Percentiles rank a stretch among this genome's conserved stretches.
Evolutionary conservation across 1,140 invertebrate species (phyloP).

Genomic region (Neodiprion fabricii): DNA sequence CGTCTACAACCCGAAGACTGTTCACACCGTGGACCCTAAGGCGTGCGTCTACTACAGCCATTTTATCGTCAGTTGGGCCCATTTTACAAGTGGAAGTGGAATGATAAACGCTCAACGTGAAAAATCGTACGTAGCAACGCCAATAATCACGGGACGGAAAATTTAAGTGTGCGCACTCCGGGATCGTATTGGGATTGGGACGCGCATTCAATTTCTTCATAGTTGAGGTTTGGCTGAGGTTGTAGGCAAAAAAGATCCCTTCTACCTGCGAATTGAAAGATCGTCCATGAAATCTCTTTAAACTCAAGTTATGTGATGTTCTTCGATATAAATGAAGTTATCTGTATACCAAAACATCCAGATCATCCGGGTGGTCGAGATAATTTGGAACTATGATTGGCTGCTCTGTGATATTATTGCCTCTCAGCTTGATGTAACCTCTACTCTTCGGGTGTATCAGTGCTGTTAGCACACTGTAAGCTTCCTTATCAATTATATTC

Average conservation of each 20-base stretch:
- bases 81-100: neutral
- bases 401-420: slow-evolving; percentile 72
- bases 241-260: slow-evolving; percentile 76
- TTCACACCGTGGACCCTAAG: too few species aligned
- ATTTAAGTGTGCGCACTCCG: slow-evolving; percentile 68
- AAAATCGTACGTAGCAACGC: neutral
- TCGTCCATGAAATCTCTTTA: too few species aligned
- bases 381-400: slow-evolving; percentile 83
- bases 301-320: too few species aligned
- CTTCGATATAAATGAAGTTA: slow-evolving; percentile 21
- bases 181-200: slow-evolving; percentile 69
- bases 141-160: neutral
- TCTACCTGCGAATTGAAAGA: slow-evolving; percentile 51
- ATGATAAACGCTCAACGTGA: neutral
- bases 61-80: neutral
- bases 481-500: slow-evolving; percentile 52
- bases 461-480: slow-evolving; percentile 73
- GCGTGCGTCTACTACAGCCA: too few species aligned
- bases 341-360: slow-evolving; percentile 67
- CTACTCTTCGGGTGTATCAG: slow-evolving; percentile 77
- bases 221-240: slow-evolving; percentile 70
- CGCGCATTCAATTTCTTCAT: slow-evolving; percentile 70
- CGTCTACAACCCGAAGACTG: too few species aligned
- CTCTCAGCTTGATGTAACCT: slow-evolving; percentile 72
- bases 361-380: slow-evolving; percentile 72